These are phyloP conservation scores for Hirtodrosophila duncani DNA, from an alignment of 2,888 invertebrate species.

Conservation along the genomic window DNA sequence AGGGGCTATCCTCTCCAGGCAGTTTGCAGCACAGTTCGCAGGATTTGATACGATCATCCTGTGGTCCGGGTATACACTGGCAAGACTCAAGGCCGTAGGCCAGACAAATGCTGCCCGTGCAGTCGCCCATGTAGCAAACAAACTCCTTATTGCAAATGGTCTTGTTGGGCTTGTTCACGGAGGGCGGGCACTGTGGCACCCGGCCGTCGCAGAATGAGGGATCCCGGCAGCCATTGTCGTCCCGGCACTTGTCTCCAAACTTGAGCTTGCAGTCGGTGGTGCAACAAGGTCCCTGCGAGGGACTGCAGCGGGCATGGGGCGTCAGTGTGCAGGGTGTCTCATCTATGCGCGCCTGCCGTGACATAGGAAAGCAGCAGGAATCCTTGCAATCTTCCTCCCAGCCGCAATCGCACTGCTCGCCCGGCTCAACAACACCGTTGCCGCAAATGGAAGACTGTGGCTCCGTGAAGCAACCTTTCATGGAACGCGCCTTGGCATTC, in stretches of 20 bases:
- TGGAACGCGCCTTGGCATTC: slow-evolving; percentile 92
- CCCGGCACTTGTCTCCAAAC: slow-evolving; percentile 92
- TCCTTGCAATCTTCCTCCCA: slow-evolving; percentile 98
- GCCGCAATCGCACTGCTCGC: slow-evolving; percentile 99
- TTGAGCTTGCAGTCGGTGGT: slow-evolving; percentile 90
- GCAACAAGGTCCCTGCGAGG: slow-evolving; percentile 94
- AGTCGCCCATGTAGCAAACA: slow-evolving; percentile 97
- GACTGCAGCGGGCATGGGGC: slow-evolving; percentile 80
- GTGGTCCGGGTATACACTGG: slow-evolving; percentile 89
- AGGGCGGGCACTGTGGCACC: slow-evolving; percentile 93
- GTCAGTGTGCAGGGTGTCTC: slow-evolving; percentile 93
- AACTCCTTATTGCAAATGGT: slow-evolving; percentile 98
- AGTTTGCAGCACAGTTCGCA: slow-evolving; percentile 95
- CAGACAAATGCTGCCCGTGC: slow-evolving; percentile 98
- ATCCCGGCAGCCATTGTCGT: slow-evolving; percentile 95
- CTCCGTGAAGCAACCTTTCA: slow-evolving; percentile 95
- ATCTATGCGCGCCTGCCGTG: slow-evolving; percentile 85
- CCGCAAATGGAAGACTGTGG: slow-evolving; percentile 97
- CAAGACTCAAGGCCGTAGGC: slow-evolving; percentile 97
- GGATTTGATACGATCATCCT: slow-evolving; percentile 89
- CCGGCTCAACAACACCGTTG: slow-evolving; percentile 97
- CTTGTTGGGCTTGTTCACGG: slow-evolving; percentile 94
- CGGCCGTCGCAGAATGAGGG: slow-evolving; percentile 94
- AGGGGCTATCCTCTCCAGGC: slow-evolving; percentile 89
- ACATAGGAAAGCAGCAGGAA: slow-evolving; percentile 94